A percentile compares a stretch with the other conserved stretches of the same genome.
Conservation (phyloP, 2,113 vertebrate genomes). For the Scopus umbretta region DNA sequence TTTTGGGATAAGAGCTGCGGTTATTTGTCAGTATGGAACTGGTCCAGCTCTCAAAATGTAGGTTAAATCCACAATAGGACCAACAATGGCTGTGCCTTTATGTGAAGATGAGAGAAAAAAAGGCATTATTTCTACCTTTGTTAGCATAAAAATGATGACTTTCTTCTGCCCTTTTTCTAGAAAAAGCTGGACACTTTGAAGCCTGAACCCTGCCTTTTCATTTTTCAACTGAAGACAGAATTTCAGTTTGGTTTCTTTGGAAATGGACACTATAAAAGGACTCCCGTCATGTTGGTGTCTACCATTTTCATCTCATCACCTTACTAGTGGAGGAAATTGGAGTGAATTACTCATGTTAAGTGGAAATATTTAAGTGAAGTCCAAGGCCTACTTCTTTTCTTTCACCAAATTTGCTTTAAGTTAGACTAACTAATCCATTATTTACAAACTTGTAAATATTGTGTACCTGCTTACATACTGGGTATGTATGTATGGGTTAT, state of each 20-base stretch:
- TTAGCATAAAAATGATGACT: neutral
- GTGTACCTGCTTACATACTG: neutral
- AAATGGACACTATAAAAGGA: neutral
- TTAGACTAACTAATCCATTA: neutral
- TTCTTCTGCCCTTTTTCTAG: neutral
- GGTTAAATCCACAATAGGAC: neutral
- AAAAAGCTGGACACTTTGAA: neutral
- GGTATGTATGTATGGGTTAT: neutral
- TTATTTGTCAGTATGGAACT: conserved; percentile 8
- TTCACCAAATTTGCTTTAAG: neutral
- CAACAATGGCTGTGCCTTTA: neutral
- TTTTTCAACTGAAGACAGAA: neutral
- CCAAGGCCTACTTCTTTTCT: neutral
- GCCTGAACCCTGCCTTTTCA: neutral
- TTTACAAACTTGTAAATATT: neutral
- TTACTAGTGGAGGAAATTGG: neutral
- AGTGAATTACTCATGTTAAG: neutral
- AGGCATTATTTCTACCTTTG: conserved; percentile 18
- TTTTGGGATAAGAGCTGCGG: neutral
- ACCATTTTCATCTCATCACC: neutral
- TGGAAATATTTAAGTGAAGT: neutral
- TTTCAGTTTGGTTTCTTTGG: neutral
- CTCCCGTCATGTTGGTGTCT: neutral
- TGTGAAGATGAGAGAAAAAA: neutral
- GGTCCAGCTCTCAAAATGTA: neutral